These are phyloP conservation scores for Nasonia vitripennis DNA, from an alignment of 1,140 invertebrate species.

Conservation along the genomic window DNA sequence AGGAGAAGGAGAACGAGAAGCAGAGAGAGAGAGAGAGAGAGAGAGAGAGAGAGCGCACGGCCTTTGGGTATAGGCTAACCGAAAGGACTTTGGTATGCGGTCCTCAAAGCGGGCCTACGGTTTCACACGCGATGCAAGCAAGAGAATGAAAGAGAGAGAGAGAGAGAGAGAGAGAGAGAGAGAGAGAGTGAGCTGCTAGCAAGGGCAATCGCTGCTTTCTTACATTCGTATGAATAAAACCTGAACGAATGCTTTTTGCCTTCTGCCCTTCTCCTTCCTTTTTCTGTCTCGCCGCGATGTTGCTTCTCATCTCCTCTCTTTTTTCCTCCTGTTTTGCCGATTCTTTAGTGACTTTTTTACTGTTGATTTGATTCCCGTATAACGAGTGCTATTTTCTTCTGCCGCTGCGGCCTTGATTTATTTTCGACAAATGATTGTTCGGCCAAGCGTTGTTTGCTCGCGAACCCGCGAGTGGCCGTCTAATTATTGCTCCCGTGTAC, in stretches of 20 bases:
- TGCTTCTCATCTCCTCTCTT: slow-evolving; percentile 9
- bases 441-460: not conserved
- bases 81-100: slow-evolving; percentile 69
- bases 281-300: not conserved
- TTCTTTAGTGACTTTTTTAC: slow-evolving; percentile 40
- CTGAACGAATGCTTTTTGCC: slow-evolving; percentile 49
- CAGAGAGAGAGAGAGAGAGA: slow-evolving; percentile 27
- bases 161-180: slow-evolving; percentile 33
- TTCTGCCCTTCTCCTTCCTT: slow-evolving; percentile 21
- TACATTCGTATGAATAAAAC: slow-evolving; percentile 50
- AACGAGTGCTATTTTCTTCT: slow-evolving; percentile 36
- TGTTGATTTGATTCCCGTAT: slow-evolving; percentile 36
- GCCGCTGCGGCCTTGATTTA: slow-evolving; percentile 20
- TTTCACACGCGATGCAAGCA: slow-evolving; percentile 65
- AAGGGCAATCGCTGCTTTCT: slow-evolving; percentile 51
- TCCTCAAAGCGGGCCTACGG: slow-evolving; percentile 58
- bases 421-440: slow-evolving; percentile 47
- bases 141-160: not conserved
- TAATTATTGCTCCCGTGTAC: not conserved
- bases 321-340: not conserved
- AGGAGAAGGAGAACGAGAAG: slow-evolving; percentile 32
- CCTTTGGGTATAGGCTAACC: slow-evolving; percentile 51
- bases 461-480: not conserved
- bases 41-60: slow-evolving; percentile 21
- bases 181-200: slow-evolving; percentile 25